A percentile compares a stretch with the other conserved stretches of the same genome.
Conservation (phyloP, 2,888 invertebrate genomes). For the Drosophila aldrichi region DNA sequence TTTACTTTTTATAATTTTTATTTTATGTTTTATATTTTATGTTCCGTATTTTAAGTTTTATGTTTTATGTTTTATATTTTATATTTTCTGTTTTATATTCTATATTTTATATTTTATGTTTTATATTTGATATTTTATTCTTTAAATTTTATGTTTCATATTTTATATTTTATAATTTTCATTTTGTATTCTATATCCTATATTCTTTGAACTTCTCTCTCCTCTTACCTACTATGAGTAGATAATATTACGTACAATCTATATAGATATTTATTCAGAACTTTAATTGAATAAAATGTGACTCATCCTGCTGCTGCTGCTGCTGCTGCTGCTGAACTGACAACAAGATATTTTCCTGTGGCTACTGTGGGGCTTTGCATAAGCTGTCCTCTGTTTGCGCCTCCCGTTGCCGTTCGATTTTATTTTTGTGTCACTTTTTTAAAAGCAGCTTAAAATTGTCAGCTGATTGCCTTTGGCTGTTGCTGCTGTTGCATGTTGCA, state of each 20-base stretch:
- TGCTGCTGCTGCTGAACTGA: background rate
- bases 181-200: too few species aligned
- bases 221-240: too few species aligned
- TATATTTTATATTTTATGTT: too few species aligned
- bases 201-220: background rate
- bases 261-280: background rate
- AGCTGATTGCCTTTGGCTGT: constrained; percentile 29
- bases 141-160: too few species aligned
- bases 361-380: constrained; percentile 25
- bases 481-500: constrained; percentile 4
- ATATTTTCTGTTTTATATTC: too few species aligned
- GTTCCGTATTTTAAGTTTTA: too few species aligned
- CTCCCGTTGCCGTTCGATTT: background rate
- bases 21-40: too few species aligned
- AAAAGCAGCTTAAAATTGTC: constrained; percentile 50
- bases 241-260: too few species aligned
- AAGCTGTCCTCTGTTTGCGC: constrained; percentile 36
- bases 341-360: constrained; percentile 12
- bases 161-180: too few species aligned
- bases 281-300: constrained; percentile 6
- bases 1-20: too few species aligned
- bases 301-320: background rate
- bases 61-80: too few species aligned
- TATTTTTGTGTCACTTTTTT: constrained; percentile 23
- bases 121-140: too few species aligned